Conservation (phyloP, 2,797 vertebrate genomes). For the Enteromius argenteus region DNA sequence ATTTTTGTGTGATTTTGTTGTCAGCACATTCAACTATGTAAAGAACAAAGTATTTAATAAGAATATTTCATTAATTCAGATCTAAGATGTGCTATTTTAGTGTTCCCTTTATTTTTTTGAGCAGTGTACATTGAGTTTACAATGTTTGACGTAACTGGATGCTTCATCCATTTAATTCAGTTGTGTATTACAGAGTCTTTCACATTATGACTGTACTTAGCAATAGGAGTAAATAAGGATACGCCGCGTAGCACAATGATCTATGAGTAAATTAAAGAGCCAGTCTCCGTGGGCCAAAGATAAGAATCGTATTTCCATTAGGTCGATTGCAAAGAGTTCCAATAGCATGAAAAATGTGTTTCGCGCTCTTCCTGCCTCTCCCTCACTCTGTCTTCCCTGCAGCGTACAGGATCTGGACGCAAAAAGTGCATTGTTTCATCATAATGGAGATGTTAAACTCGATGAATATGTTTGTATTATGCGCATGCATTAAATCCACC, state of each 20-base stretch:
- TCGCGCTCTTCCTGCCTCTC: constrained; percentile 9
- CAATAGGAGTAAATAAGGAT: constrained; percentile 32
- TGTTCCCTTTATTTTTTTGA: no score
- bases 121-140: neutral
- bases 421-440: constrained; percentile 44
- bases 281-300: constrained; percentile 78
- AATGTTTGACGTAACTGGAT: neutral
- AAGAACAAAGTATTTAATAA: no score
- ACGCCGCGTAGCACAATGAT: constrained; percentile 60
- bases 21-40: no score
- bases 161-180: constrained; percentile 1
- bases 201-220: constrained; percentile 42
- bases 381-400: constrained; percentile 25
- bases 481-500: constrained; percentile 40
- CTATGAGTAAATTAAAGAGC: constrained; percentile 74
- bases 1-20: no score
- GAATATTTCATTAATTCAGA: no score
- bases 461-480: constrained; percentile 46
- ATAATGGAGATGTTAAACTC: constrained; percentile 50
- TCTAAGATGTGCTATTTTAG: no score
- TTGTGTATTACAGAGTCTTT: constrained; percentile 23
- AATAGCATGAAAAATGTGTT: constrained; percentile 47
- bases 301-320: constrained; percentile 80
- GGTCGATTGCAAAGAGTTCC: constrained; percentile 71
- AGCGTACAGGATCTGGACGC: constrained; percentile 4